Base-by-base conservation (phyloP, 2,888 invertebrate species). In the Ichneumoninae sp. region DNA sequence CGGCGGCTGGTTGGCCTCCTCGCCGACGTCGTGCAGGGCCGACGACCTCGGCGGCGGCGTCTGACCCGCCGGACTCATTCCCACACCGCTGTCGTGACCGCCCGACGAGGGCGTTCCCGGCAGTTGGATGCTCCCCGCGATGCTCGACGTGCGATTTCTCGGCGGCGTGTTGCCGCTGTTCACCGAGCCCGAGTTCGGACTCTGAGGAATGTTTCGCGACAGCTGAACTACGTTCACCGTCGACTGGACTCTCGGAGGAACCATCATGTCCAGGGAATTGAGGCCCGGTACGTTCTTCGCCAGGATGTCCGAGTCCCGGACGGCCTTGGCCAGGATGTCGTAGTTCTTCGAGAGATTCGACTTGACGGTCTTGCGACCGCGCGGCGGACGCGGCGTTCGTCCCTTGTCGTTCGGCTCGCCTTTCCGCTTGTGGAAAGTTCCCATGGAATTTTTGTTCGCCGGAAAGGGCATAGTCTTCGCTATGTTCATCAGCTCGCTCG, bases 141-240 rank as follows among this genome's bases (percentile, higher is more conserved):
- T 90, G 71, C 90, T 92, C 0, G 93, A 91, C 0, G 92, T 91
- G 26, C 92, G 91, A 76, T 92, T 93, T 73, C 92, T 89, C 6
- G 93, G 92, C 0, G 93, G 92, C n/a, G 93, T 93, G 57, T 90
- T 92, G 4, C 91, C 92, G 60, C 91, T 92, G 76, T 92, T 93
- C 1, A 91, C 89, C n/a, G 91, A 91, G 19, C 89, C 91, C 3
- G 92, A 91, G 73, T 90, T 92, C 7, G 94, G 92, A 75, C 92
- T 93, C 77, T 93, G 93, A 13, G 92, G 91, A 82, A 93, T 91
- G 87, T 92, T 93, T 68, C 93, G 90, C 0, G 94, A 93, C 7
- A 96, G 94, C 90, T 96, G 96, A 0, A 96, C 96, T 1, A 96
- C 95, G 90, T 96, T 95, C 0, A 96, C 95, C 7, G 95, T 93